Conservation (phyloP, 2,888 invertebrate genomes). For the Athalia circularis region DNA sequence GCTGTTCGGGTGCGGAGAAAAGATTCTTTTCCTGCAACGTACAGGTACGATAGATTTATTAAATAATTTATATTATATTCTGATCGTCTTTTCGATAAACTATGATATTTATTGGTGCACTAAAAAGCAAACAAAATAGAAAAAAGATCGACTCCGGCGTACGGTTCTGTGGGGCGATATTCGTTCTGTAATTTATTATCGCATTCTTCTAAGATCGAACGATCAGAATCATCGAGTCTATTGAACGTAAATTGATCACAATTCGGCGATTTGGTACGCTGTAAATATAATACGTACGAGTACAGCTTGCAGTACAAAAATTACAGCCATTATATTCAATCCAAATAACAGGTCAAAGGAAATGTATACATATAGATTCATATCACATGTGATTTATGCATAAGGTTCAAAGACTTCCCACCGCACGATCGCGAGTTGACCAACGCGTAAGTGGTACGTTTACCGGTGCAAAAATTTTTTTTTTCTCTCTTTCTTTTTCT, state of each 20-base stretch:
- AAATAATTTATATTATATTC: no score
- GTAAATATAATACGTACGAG: no score
- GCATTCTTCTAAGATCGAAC: no score
- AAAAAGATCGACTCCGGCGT: neutral
- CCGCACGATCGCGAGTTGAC: neutral
- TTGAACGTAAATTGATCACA: no score
- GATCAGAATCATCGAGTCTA: no score
- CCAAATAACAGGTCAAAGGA: neutral
- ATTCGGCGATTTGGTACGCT: no score
- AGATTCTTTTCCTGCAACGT: constrained; percentile 95
- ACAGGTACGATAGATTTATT: constrained; percentile 77
- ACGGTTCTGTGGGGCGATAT: no score
- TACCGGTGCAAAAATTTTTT: constrained; percentile 9
- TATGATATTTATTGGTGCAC: no score
- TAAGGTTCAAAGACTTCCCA: neutral
- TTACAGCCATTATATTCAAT: no score
- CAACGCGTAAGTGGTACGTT: neutral
- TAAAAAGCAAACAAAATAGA: constrained; percentile 4
- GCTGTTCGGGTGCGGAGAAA: constrained; percentile 86
- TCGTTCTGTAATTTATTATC: no score
- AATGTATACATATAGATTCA: constrained; percentile 14
- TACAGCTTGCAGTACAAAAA: no score
- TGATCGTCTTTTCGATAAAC: no score
- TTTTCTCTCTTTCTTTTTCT: neutral
- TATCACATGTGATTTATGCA: constrained; percentile 27